Base-by-base conservation (phyloP, 2,797 vertebrate genomes). In the Danionella dracula region DNA sequence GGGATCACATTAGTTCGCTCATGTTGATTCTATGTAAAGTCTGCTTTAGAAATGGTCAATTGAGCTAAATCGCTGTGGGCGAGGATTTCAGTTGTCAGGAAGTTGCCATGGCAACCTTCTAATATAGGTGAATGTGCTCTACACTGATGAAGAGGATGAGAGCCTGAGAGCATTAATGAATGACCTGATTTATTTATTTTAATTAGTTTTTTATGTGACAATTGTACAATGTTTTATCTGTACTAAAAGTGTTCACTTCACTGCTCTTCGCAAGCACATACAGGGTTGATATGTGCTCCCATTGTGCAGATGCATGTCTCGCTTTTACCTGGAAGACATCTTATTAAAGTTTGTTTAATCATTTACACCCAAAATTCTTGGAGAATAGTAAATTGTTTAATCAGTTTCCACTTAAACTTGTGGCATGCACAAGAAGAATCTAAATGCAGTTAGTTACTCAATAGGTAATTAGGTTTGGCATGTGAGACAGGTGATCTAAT, bases 21-120 rank as follows among this genome's bases (percentile, higher is more conserved):
- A 37, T 69, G 51, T 56, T 70, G 65, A 63, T 15, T 74, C 38
- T 68, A 67, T 70, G 70, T 54, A 62, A 74, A 66, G 37, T 59
- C 23, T 66, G 49, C 29, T 15, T 50, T 15, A 40, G 32, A 59
- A 67, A 49, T 50, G 42, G 17, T 50, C 41, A 53, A 29, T 51
- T 51, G 40, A 56, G 50, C 56, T 69, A 44, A 51, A 65, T 56
- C 46, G 55, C 54, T 42, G 42, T 53, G 48, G 27, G 60, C 55
- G 40, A 58, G 38, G 45, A 42, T 54, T 65, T 71, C 31, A 38
- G 4, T 46, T 56, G 45, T 50, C 17, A 42, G 37, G 11, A 29
- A 37, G 64, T 73, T 46, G 56, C 75, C 55, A 9, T 57, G 55
- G 45, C 58, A 59, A 71, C 59, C n/a, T n/a, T 29, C 35, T 13